phyloP scores from a whole-genome alignment of 2,888 invertebrate genomes.

The Eupelmus urozonus region DNA sequence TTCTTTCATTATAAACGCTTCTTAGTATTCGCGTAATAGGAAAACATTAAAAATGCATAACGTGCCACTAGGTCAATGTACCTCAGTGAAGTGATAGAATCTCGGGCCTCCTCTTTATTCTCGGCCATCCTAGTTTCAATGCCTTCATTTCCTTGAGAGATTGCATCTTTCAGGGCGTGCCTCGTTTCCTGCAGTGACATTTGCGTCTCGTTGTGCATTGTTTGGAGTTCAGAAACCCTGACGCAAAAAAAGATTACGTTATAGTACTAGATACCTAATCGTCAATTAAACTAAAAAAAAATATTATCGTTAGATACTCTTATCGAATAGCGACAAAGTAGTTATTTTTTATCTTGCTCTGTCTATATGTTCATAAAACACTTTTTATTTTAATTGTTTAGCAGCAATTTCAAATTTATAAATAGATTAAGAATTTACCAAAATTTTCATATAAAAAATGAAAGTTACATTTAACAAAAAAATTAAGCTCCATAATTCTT shows the following conservation, averaged over 20 bases:
- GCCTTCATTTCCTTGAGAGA: conserved; percentile 76
- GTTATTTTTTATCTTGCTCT: not conserved
- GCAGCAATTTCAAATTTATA: too few species aligned
- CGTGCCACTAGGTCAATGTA: too few species aligned
- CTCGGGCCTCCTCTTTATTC: conserved; percentile 79
- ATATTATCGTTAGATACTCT: not conserved
- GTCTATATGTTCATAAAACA: not conserved
- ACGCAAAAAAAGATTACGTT: conserved; percentile 47
- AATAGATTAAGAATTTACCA: not conserved
- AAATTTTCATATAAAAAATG: not conserved
- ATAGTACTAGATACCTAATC: conserved; percentile 7
- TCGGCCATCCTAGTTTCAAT: conserved; percentile 80
- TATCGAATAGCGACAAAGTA: not conserved
- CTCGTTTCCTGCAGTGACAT: conserved; percentile 80
- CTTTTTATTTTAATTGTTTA: too few species aligned
- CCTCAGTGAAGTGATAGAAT: conserved; percentile 77
- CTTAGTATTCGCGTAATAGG: too few species aligned
- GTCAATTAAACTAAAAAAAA: conserved; percentile 12
- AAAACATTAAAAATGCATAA: too few species aligned
- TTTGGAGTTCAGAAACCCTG: conserved; percentile 78
- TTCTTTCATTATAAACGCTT: too few species aligned
- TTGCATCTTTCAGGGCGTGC: conserved; percentile 75
- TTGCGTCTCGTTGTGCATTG: conserved; percentile 82
- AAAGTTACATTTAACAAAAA: not conserved
- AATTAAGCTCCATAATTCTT: too few species aligned